Percentiles rank a stretch among this genome's conserved stretches.
phyloP scores from a whole-genome alignment of 1,140 invertebrate genomes.

The Sesamia nonagrioides region DNA sequence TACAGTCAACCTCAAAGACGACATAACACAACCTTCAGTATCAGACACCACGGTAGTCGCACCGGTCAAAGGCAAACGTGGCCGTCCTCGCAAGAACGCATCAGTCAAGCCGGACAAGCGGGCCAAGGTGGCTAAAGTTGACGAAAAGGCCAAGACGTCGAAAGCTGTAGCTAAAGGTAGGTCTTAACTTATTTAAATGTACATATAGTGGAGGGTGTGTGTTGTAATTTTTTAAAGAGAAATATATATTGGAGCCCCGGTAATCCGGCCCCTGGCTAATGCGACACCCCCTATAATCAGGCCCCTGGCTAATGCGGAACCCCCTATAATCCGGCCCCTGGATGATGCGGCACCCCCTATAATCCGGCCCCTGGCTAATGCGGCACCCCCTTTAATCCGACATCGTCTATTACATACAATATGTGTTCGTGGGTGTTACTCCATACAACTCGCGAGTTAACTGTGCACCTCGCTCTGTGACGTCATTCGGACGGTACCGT shows the following conservation, averaged over 20 bases:
- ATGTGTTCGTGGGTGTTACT: too few relatives aligned
- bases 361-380: too few relatives aligned
- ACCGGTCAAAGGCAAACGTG: constrained; percentile 65
- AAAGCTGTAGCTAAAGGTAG: constrained; percentile 73
- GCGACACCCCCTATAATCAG: too few relatives aligned
- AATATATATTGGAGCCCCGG: not conserved
- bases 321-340: too few relatives aligned
- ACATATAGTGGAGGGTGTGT: not conserved
- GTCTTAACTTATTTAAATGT: constrained; percentile 38
- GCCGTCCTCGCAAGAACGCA: constrained; percentile 62
- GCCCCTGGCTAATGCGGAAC: too few relatives aligned
- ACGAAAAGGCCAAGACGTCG: constrained; percentile 65
- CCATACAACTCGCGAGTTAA: too few relatives aligned
- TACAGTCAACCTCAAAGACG: constrained; percentile 56
- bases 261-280: too few relatives aligned
- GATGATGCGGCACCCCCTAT: too few relatives aligned
- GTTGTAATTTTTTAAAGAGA: constrained; percentile 16
- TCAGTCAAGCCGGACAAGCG: constrained; percentile 65
- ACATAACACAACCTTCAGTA: constrained; percentile 52
- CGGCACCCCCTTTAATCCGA: too few relatives aligned
- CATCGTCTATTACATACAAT: too few relatives aligned
- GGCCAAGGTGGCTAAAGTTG: constrained; percentile 57
- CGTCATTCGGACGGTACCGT: too few relatives aligned
- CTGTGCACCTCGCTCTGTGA: too few relatives aligned
- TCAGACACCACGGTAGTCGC: constrained; percentile 64